These are phyloP conservation scores for Phalloptychus januarius DNA, from an alignment of 2,797 vertebrate genomes.

Conservation along the genomic window DNA sequence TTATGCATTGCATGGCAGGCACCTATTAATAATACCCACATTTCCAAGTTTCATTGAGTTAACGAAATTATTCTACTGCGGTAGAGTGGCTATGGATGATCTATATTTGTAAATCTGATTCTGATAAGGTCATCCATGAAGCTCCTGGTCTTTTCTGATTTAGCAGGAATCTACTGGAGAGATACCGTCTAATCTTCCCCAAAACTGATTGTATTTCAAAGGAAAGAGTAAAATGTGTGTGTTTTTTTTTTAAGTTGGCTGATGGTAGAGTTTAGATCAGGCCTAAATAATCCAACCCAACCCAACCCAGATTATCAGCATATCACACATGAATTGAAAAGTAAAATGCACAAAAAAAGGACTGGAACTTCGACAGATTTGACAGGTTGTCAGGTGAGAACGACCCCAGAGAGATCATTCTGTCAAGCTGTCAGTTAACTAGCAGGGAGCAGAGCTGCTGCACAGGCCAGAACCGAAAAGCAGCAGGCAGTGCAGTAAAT, in stretches of 20 bases:
- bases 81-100: no score
- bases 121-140: background rate
- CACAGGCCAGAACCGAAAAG: constrained; percentile 68
- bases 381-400: constrained; percentile 65
- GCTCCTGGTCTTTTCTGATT: background rate
- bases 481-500: constrained; percentile 84
- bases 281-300: no score
- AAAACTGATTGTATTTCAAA: background rate
- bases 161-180: background rate
- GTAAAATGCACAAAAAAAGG: background rate
- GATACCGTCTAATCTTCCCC: background rate
- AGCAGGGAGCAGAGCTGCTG: constrained; percentile 81
- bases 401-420: constrained; percentile 80
- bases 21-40: no score
- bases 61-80: no score
- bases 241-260: background rate
- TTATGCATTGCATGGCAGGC: no score
- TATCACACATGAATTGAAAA: background rate
- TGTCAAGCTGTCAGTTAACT: constrained; percentile 85
- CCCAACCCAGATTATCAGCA: background rate
- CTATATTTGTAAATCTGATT: no score
- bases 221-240: background rate
- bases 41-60: no score
- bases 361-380: constrained; percentile 25
- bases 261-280: background rate